These are phyloP conservation scores for Sturmia bella DNA, from an alignment of 2,888 invertebrate genomes.

Conservation along the genomic window DNA sequence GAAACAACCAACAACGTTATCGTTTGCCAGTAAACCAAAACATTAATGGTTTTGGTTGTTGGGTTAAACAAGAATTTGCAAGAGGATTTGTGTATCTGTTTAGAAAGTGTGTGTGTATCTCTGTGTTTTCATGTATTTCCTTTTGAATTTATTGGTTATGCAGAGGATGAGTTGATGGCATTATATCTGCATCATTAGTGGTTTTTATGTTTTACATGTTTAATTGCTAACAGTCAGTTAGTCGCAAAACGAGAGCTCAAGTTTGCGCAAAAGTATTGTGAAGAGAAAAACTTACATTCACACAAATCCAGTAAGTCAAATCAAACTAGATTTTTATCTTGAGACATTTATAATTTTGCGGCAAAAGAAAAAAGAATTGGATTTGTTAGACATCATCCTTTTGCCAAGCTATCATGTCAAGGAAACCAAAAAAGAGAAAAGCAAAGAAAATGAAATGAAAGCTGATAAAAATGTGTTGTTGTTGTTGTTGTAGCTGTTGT, in stretches of 20 bases:
- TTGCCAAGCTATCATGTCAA: constrained; percentile 31
- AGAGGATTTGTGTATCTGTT: neutral
- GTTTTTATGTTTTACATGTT: constrained; percentile 67
- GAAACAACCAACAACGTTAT: constrained; percentile 38
- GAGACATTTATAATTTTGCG: constrained; percentile 56
- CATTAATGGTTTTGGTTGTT: constrained; percentile 62
- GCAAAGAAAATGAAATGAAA: constrained; percentile 2
- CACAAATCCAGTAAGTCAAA: constrained; percentile 10
- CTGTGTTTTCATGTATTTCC: neutral
- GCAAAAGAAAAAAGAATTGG: constrained; percentile 4
- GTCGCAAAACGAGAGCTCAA: constrained; percentile 8
- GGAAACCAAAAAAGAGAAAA: neutral
- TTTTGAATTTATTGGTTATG: constrained; percentile 55
- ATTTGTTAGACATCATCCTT: constrained; percentile 33
- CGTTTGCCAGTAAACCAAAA: constrained; percentile 60
- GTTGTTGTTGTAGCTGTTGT: constrained; percentile 9
- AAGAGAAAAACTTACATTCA: constrained; percentile 9
- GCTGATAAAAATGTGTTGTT: constrained; percentile 17
- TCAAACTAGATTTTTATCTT: constrained; percentile 74
- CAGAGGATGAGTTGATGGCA: constrained; percentile 55
- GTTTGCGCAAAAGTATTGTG: neutral
- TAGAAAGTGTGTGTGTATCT: neutral
- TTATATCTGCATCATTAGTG: constrained; percentile 64
- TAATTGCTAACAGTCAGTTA: constrained; percentile 62
- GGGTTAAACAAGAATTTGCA: neutral